Conservation (phyloP, 2,797 vertebrate genomes). For the Botia almorhae region DNA sequence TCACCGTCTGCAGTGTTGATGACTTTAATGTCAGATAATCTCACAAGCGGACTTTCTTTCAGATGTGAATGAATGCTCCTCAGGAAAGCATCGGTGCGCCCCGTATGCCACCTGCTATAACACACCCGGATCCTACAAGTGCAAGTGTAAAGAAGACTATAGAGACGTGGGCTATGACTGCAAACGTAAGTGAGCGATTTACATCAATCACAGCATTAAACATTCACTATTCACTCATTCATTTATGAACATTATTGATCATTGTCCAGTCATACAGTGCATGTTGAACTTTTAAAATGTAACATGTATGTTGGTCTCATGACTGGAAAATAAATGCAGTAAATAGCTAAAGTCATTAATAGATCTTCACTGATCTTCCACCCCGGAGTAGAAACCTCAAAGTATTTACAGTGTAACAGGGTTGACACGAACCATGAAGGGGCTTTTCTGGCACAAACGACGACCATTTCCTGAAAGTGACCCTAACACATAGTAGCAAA, state of each 20-base stretch:
- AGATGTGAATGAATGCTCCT: constrained; percentile 94
- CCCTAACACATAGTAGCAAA: background rate
- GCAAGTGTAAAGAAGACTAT: constrained; percentile 93
- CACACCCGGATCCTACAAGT: constrained; percentile 91
- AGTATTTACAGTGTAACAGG: background rate
- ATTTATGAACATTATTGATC: background rate
- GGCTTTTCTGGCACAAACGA: background rate
- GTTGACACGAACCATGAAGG: background rate
- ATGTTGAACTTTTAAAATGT: background rate
- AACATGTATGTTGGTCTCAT: too few relatives aligned
- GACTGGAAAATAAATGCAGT: too few relatives aligned
- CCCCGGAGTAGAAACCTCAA: background rate
- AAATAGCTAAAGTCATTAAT: background rate
- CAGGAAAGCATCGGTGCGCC: constrained; percentile 85
- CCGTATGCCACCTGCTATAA: constrained; percentile 90
- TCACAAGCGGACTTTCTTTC: constrained; percentile 62
- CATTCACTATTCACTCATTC: background rate
- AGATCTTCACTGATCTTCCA: background rate
- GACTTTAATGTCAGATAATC: background rate
- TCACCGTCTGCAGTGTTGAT: too few relatives aligned
- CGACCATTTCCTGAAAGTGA: background rate
- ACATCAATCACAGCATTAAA: background rate
- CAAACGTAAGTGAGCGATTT: constrained; percentile 81
- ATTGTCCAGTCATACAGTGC: background rate
- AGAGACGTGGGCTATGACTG: constrained; percentile 87